Base-by-base conservation (phyloP, 2,113 vertebrate genomes). In the Campylomormyrus tamandua region DNA sequence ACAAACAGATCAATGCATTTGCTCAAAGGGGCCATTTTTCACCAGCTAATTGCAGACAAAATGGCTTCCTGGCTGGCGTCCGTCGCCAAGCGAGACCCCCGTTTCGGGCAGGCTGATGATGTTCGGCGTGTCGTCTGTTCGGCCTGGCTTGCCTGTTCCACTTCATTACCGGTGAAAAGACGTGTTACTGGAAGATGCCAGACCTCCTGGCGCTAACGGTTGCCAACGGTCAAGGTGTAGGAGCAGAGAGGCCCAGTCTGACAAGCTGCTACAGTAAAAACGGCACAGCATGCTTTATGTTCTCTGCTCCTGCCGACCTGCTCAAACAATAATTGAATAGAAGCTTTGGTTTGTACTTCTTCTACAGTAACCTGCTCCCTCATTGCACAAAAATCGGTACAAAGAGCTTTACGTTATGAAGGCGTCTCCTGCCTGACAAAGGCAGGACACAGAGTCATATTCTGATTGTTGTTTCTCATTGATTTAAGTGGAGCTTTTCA, bases 1-100 rank as follows among this genome's bases (percentile, higher is more conserved):
- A 94, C 93, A 94, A 91, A 91, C 92, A 93, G 95, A 95, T 93
- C 93, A 96, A 93, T 95, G 91, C 83, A 70, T 87, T 90, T 89
- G 91, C 92, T 94, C 91, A 91, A 91, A 62, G 94, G 93, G 92
- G 92, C 93, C 90, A 93, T 95, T 94, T 92, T 89, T 95, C 93
- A 95, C 95, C 95, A 95, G 94, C 92, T 89, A 91, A 93, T 90
- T 89, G 89, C 90, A 31, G 39, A 83, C 53, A 31, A 24, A 42
- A 48, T 84, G 80, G 52, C 3, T 85, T 92, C 89, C 94, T 93
- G 91, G 91, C 91, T 19, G 86, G 66, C 66, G 92, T 93, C 52
- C 91, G 94, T 92, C 93, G 92, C 91, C 91, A 19, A 58, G 31
- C 2, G 50, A 8, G 17, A 53, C n/a, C 15, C 27, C n/a, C 31